Conservation (phyloP, 2,888 invertebrate species). For the Eretmocerus hayati region DNA sequence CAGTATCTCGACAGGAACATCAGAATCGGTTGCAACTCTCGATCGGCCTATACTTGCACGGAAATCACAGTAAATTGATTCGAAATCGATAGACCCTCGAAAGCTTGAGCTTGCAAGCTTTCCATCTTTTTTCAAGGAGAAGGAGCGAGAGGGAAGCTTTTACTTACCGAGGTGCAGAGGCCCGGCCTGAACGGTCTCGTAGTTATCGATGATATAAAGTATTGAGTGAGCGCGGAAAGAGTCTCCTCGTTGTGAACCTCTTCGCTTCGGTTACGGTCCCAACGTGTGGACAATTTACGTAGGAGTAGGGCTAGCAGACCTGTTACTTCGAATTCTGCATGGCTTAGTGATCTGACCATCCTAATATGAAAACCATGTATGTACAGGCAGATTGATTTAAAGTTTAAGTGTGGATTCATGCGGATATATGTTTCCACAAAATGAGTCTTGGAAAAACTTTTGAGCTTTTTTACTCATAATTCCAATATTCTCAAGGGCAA, state of each 20-base stretch:
- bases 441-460: too few relatives aligned
- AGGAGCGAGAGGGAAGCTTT: too few relatives aligned
- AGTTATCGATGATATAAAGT: slow-evolving; percentile 10
- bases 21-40: slow-evolving; percentile 8
- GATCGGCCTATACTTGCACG: slow-evolving; percentile 3
- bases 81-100: too few relatives aligned
- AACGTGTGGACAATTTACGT: slow-evolving; percentile 5
- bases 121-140: neutral
- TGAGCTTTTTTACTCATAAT: too few relatives aligned
- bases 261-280: too few relatives aligned
- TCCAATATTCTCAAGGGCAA: too few relatives aligned
- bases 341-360: neutral
- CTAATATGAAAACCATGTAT: too few relatives aligned
- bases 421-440: too few relatives aligned
- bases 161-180: slow-evolving; percentile 3
- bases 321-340: neutral
- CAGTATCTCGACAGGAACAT: slow-evolving; percentile 6
- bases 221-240: slow-evolving; percentile 7
- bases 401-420: too few relatives aligned
- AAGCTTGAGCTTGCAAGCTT: too few relatives aligned
- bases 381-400: too few relatives aligned
- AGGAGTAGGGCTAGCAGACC: slow-evolving; percentile 9
- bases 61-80: neutral
- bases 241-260: neutral
- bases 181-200: slow-evolving; percentile 15